Base-by-base conservation (phyloP, 2,888 invertebrate species). In the Cenopis cana region DNA sequence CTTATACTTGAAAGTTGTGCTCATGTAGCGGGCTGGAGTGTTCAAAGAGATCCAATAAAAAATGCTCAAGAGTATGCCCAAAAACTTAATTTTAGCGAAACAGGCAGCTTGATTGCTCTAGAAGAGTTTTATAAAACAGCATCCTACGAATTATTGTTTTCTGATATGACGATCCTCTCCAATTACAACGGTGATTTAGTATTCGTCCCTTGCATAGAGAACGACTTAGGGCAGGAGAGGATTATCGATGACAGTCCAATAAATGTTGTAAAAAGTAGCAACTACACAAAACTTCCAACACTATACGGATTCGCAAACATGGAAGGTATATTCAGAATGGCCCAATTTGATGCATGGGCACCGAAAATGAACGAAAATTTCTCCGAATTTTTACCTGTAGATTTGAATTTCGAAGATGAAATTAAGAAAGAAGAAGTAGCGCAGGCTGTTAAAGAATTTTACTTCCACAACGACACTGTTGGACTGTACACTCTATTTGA, bases 241-340 rank as follows among this genome's bases (percentile, higher is more conserved):
- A 84, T 88, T 72, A 74, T 89, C 0, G 74, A 78, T 1, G 84
- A 86, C 49, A 75, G 78, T 33, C 88, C 89, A 9, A 62, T 81
- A 0, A 78, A 77, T 70, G 82, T 85, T 56, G 67, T 88, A n/a
- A 84, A 78, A 49, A 80, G 73, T 11, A 83, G 84, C 0, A 74
- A 80, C 6, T 85, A 82, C 6, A n/a, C 20, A 12, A 65, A 41
- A 1, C 8, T 65, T 29, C 65, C 65, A 0, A 29, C 29, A 17
- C 18, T 66, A 2, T 66, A 56, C 33, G 65, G 65, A 17, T 66
- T 66, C 18, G 18, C 65, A 46, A 33, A 66, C 18, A 66, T 56
- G 65, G 65, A 66, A 66, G 65, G 65, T 8, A 18, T 49, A 1
- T 33, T 33, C 6, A 29, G 61, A 17, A 11, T 61, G 29, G 8